Evolutionary conservation across 2,113 vertebrate genomes (phyloP).

Genomic region (Diadophis punctatus): DNA sequence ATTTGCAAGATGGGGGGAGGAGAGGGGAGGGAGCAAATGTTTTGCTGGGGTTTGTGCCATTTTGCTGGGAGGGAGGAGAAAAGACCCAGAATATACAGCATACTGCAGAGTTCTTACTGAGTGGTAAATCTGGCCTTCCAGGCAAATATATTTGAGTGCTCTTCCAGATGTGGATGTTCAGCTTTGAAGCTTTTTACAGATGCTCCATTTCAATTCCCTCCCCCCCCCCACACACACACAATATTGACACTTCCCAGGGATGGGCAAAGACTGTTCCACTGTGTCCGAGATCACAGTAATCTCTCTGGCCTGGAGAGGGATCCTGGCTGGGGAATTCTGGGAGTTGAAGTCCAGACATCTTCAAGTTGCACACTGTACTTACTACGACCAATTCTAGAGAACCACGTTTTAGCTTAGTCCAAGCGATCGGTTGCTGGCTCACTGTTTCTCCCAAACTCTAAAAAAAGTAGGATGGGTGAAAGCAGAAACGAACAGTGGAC

Average conservation of each 20-base stretch:
- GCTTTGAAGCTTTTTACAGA: background rate
- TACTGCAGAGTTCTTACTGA: background rate
- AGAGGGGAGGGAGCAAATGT: background rate
- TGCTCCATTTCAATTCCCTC: background rate
- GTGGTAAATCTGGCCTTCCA: background rate
- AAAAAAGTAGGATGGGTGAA: background rate
- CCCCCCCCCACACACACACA: fast-evolving
- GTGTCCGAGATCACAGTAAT: background rate
- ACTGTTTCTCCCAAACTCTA: background rate
- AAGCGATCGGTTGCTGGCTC: background rate
- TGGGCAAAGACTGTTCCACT: background rate
- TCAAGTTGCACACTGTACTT: background rate
- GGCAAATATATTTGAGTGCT: background rate
- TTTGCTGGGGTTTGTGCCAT: background rate
- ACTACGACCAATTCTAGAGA: background rate
- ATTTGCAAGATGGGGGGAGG: background rate
- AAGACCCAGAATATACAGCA: background rate
- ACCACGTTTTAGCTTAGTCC: background rate
- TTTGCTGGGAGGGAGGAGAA: background rate
- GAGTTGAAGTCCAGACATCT: background rate
- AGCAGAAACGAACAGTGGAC: background rate
- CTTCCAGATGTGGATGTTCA: background rate
- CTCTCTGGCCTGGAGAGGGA: background rate
- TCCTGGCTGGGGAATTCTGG: background rate
- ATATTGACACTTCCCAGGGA: background rate